These are phyloP conservation scores for Loris lydekkerianus DNA, from an alignment of 2,797 vertebrate genomes.

Conservation along the genomic window DNA sequence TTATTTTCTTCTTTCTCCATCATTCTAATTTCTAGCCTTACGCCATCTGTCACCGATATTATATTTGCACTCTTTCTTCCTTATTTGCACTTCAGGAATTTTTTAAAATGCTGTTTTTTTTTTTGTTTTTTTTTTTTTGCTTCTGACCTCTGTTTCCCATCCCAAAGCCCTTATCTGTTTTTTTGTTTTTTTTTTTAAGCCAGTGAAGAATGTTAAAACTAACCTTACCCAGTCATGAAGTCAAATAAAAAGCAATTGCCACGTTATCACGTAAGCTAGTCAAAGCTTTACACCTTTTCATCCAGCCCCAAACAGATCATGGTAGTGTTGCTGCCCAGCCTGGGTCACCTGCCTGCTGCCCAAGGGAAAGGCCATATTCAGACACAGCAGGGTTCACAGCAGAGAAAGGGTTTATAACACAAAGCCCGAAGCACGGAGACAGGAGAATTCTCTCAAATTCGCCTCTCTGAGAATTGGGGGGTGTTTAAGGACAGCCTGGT, in stretches of 20 bases:
- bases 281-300: background rate
- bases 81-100: background rate
- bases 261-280: background rate
- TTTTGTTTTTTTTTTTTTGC: background rate
- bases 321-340: too few relatives aligned
- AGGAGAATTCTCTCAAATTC: too few relatives aligned
- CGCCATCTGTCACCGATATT: background rate
- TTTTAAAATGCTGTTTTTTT: background rate
- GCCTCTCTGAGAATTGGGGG: too few relatives aligned
- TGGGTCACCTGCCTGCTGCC: too few relatives aligned
- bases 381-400: too few relatives aligned
- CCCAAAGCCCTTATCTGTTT: background rate
- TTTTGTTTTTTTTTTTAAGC: background rate
- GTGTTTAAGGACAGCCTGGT: too few relatives aligned
- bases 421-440: too few relatives aligned
- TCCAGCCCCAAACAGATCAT: background rate
- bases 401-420: too few relatives aligned
- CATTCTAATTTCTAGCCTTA: background rate
- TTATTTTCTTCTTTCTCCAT: background rate
- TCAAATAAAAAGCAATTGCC: background rate
- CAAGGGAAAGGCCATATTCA: too few relatives aligned
- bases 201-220: background rate
- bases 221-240: background rate
- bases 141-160: background rate
- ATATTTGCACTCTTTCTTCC: background rate